Evolutionary conservation across 2,888 invertebrate genomes (phyloP).

Genomic region (Carabus problematicus): DNA sequence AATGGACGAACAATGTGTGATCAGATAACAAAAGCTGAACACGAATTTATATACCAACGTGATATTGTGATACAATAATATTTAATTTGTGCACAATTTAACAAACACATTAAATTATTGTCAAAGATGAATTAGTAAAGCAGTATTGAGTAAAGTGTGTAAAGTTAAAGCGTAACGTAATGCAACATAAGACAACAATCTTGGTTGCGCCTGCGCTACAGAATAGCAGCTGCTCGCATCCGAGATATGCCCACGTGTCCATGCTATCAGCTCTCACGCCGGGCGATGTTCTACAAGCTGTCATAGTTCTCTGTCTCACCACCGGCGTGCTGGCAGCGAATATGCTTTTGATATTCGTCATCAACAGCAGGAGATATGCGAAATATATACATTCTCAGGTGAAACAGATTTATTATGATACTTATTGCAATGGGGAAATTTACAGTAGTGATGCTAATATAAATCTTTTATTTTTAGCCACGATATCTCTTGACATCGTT

Average conservation of each 20-base stretch:
- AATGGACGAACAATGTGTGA: not conserved
- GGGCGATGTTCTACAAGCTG: constrained; percentile 77
- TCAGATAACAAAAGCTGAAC: constrained; percentile 16
- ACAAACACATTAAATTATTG: too few relatives aligned
- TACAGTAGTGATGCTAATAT: not conserved
- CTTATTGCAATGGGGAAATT: not conserved
- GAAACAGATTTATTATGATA: constrained; percentile 48
- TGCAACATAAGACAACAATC: constrained; percentile 68
- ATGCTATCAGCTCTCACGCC: constrained; percentile 70
- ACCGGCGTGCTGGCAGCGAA: constrained; percentile 83
- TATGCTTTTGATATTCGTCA: constrained; percentile 79
- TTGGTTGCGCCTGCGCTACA: constrained; percentile 80
- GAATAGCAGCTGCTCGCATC: constrained; percentile 84
- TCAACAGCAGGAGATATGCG: constrained; percentile 83
- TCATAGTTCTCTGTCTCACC: constrained; percentile 78
- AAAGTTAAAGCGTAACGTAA: constrained; percentile 16
- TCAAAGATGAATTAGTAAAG: not conserved
- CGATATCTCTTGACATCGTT: constrained; percentile 86
- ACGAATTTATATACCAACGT: not conserved
- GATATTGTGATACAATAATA: not conserved
- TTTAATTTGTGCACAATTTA: not conserved
- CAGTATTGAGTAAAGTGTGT: not conserved
- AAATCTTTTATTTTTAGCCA: constrained; percentile 67
- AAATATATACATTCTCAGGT: constrained; percentile 90
- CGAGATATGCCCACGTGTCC: constrained; percentile 68